Percentiles rank a stretch among this genome's conserved stretches.
Conservation (phyloP, 2,888 invertebrate species). For the Drosophila neotestacea region DNA sequence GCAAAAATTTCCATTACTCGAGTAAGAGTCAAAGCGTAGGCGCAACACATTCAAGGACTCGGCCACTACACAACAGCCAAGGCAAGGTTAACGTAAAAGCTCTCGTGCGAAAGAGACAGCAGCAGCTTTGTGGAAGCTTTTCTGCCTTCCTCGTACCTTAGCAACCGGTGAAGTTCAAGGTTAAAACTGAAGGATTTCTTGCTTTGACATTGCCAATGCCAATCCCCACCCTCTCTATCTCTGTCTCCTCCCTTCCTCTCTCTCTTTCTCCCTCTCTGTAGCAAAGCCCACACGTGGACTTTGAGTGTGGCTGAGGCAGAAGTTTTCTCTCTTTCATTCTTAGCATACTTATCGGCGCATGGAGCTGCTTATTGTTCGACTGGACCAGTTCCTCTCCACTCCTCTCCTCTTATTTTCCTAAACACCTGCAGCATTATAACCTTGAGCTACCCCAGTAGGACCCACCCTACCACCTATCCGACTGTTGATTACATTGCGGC, state of each 20-base stretch:
- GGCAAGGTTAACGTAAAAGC: slow-evolving; percentile 73
- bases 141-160: slow-evolving; percentile 55
- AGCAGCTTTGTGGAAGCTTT: slow-evolving; percentile 11
- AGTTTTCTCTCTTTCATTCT: slow-evolving; percentile 17
- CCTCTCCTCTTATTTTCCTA: background rate
- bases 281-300: slow-evolving; percentile 46
- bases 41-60: slow-evolving; percentile 68
- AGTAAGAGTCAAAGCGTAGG: slow-evolving; percentile 39
- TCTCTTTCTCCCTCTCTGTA: background rate
- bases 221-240: slow-evolving; percentile 19
- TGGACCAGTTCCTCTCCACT: slow-evolving; percentile 42
- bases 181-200: slow-evolving; percentile 72
- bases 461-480: slow-evolving; percentile 19
- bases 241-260: background rate
- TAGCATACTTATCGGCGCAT: slow-evolving; percentile 71
- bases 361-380: slow-evolving; percentile 62
- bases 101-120: slow-evolving; percentile 22
- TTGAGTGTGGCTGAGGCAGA: slow-evolving; percentile 37
- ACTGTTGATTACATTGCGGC: slow-evolving; percentile 75
- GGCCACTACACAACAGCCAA: slow-evolving; percentile 24
- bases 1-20: slow-evolving; percentile 54
- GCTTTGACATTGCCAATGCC: slow-evolving; percentile 60
- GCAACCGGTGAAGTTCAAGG: slow-evolving; percentile 83
- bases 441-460: slow-evolving; percentile 35
- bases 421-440: slow-evolving; percentile 49